Evolutionary conservation across 1,140 invertebrate species (phyloP).

Genomic region (Drosophila nasuta): DNA sequence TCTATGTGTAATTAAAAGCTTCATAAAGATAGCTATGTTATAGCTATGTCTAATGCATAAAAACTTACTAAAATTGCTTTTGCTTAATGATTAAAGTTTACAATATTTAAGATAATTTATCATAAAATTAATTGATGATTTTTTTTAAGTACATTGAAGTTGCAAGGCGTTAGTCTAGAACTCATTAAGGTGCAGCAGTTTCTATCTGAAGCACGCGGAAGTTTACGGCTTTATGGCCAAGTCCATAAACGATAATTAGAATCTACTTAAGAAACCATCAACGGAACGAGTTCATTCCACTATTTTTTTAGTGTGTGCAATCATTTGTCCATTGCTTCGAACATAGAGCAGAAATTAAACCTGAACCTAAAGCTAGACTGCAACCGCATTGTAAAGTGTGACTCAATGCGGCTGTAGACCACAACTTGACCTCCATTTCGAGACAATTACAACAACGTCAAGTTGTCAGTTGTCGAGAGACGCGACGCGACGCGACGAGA

Average conservation of each 20-base stretch:
- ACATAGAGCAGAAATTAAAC: background rate
- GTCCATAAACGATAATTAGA: background rate
- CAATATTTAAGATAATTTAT: background rate
- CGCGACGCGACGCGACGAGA: conserved; percentile 5
- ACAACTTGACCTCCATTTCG: conserved; percentile 76
- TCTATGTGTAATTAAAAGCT: too few relatives aligned
- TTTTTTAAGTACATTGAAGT: background rate
- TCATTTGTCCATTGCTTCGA: conserved; percentile 12
- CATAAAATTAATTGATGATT: background rate
- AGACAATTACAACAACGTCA: conserved; percentile 56
- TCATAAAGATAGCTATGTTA: too few relatives aligned
- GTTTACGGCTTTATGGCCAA: background rate
- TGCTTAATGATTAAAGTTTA: too few relatives aligned
- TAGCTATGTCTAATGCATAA: too few relatives aligned
- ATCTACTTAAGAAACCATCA: conserved; percentile 14
- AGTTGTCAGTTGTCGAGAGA: conserved; percentile 32
- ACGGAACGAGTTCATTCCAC: conserved; percentile 6
- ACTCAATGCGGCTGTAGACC: conserved; percentile 64
- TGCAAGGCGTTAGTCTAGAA: background rate
- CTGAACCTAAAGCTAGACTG: conserved; percentile 1
- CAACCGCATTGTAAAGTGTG: conserved; percentile 42
- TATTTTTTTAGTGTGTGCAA: conserved; percentile 8
- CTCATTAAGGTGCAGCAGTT: background rate
- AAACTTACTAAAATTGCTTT: too few relatives aligned
- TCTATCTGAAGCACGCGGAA: background rate